A percentile compares a stretch with the other conserved stretches of the same genome.
phyloP scores from a whole-genome alignment of 1,140 invertebrate species.

The Drosophila suzukii region DNA sequence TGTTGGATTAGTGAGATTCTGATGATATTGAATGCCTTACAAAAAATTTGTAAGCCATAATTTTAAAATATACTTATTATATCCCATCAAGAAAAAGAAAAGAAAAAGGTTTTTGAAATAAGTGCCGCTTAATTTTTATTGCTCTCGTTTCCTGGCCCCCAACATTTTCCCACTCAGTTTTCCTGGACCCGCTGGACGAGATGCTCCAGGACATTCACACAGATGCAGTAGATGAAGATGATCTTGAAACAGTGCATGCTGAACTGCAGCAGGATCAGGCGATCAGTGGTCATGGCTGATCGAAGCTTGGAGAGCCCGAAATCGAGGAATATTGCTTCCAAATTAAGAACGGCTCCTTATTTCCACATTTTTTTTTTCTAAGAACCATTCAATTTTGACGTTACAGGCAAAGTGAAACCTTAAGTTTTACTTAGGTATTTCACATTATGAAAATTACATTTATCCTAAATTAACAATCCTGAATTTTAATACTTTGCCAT shows the following conservation, averaged over 20 bases:
- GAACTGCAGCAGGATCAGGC: constrained; percentile 48
- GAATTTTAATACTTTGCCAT: no score
- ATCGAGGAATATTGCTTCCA: neutral
- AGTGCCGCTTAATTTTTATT: neutral
- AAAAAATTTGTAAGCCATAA: no score
- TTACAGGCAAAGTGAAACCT: neutral
- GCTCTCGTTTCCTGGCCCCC: neutral
- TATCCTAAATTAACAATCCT: no score
- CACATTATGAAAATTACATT: no score
- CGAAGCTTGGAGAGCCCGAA: neutral
- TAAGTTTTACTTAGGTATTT: neutral
- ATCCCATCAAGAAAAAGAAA: neutral
- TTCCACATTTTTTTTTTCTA: constrained; percentile 6
- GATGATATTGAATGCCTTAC: no score
- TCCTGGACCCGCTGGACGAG: constrained; percentile 39
- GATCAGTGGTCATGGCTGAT: constrained; percentile 4
- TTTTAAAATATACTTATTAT: no score
- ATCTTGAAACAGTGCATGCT: constrained; percentile 68
- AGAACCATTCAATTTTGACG: neutral
- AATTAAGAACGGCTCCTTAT: neutral
- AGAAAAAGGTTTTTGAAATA: neutral
- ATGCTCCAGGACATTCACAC: constrained; percentile 59
- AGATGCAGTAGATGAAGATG: constrained; percentile 65
- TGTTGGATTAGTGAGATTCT: no score
- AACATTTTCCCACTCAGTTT: constrained; percentile 7